Evolutionary conservation across 2,888 invertebrate genomes (phyloP).

Genomic region (Onthophagus sagittarius): DNA sequence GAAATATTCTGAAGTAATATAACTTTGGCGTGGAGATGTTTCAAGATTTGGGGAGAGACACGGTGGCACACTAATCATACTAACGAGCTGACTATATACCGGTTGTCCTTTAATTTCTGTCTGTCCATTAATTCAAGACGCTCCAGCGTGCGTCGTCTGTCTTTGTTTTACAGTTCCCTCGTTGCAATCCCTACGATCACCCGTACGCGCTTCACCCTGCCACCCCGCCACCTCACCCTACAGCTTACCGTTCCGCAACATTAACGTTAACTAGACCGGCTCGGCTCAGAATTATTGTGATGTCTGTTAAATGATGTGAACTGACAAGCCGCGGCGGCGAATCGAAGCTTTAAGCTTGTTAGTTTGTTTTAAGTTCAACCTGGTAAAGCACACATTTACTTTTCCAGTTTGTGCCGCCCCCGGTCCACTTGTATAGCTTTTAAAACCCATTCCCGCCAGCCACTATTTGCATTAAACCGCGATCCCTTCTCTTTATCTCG

Average conservation of each 20-base stretch:
- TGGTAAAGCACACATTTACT: neutral
- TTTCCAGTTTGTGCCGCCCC: neutral
- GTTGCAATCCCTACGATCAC: no score
- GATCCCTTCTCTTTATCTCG: neutral
- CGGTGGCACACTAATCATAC: conserved; percentile 22
- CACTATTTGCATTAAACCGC: neutral
- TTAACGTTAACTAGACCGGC: neutral
- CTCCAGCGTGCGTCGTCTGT: neutral
- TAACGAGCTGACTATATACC: conserved; percentile 23
- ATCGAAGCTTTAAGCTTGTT: conserved; percentile 9
- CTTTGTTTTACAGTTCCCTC: neutral
- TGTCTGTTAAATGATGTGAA: conserved; percentile 14
- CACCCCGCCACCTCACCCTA: neutral
- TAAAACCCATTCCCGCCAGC: neutral
- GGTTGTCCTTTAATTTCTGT: conserved; percentile 10
- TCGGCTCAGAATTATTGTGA: neutral
- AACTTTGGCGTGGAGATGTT: conserved; percentile 3
- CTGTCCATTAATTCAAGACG: conserved; percentile 8
- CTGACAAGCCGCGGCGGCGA: conserved; percentile 4
- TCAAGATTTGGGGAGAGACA: conserved; percentile 2
- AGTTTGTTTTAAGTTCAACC: conserved; percentile 7
- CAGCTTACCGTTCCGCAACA: neutral
- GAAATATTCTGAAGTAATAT: conserved; percentile 9
- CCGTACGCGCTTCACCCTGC: neutral
- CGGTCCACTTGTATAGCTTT: neutral